These are phyloP conservation scores for Nomada fucata DNA, from an alignment of 2,888 invertebrate species.

Conservation along the genomic window DNA sequence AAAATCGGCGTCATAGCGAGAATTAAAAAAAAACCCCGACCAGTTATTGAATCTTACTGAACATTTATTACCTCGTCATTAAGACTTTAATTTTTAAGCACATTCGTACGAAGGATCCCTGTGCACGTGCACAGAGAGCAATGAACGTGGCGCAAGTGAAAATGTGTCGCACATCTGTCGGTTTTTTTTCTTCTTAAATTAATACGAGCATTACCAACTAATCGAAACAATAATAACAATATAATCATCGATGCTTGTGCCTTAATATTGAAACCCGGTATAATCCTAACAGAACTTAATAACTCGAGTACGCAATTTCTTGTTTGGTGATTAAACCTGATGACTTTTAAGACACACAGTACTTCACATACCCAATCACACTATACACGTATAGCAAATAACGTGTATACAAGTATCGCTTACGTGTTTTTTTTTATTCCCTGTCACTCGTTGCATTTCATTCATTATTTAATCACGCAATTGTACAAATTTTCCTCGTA, in stretches of 20 bases:
- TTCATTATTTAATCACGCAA: constrained; percentile 35
- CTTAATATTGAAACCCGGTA: constrained; percentile 44
- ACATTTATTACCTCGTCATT: constrained; percentile 73
- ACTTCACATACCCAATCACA: constrained; percentile 18
- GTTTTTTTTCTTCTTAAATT: constrained; percentile 30
- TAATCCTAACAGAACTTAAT: constrained; percentile 24
- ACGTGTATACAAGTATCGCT: constrained; percentile 25
- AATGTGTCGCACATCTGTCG: constrained; percentile 35
- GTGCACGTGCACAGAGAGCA: constrained; percentile 60
- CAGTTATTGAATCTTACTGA: constrained; percentile 69
- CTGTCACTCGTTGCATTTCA: constrained; percentile 56
- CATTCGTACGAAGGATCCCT: constrained; percentile 51
- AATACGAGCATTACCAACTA: constrained; percentile 30
- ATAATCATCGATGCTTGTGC: constrained; percentile 49
- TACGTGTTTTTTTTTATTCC: constrained; percentile 17
- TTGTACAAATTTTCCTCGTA: constrained; percentile 48
- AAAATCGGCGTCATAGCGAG: not conserved
- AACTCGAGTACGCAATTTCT: not conserved
- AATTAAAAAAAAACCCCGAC: not conserved
- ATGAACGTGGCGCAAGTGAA: constrained; percentile 62
- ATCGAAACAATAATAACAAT: constrained; percentile 44
- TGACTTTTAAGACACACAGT: not conserved
- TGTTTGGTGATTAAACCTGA: not conserved
- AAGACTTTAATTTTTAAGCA: constrained; percentile 69
- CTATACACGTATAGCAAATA: constrained; percentile 45